Evolutionary conservation across 1,140 invertebrate genomes (phyloP), one percentile per base, ranked within the genome.

Genomic region (Acromyrmex heyeri): DNA sequence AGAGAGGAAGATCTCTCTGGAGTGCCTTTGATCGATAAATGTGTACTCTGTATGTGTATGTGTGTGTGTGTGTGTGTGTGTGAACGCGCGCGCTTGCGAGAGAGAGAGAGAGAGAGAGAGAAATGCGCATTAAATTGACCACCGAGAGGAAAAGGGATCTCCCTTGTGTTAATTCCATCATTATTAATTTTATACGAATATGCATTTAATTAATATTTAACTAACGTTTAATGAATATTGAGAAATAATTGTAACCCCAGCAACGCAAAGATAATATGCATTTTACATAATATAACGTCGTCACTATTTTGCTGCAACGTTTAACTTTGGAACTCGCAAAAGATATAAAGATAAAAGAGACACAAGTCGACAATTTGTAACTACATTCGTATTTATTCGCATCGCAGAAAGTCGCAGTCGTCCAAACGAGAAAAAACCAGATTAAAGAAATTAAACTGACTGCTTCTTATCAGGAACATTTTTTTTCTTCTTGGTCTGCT

Each of bases 371-470:
- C 7, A 72, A 57, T 81, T 81, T 30, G n/a, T 21, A 34, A 34
- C 30, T 44, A 72, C 55, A 14, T 50, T 62, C 38, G 16, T 24
- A 65, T 81, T 81, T 81, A 72, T 44, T 44, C 44, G 14, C 21
- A 59, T 79, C 16, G 18, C 34, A 57, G 27, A 61, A n/a, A 55
- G n/a, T 79, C 27, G 1, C 30, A 24, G 27, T 44, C 64, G 44
- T n/a, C 0, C 21, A 48, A 24, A 34, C 7, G 50, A 44, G 38
- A 12, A 44, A 67, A 82, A 72, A 44, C 53, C 12, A 72, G 53
- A 48, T 27, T 72, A 38, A 53, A 79, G 38, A 73, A 82, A 82
- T 82, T 72, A 82, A 82, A 73, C 10, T 18, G 24, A 10, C 10
- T 73, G 1, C 27, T 38, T 34, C 12, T 38, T 21, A 12, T 21